Conservation (phyloP, 2,113 vertebrate species). For the Amphilophus citrinellus region DNA sequence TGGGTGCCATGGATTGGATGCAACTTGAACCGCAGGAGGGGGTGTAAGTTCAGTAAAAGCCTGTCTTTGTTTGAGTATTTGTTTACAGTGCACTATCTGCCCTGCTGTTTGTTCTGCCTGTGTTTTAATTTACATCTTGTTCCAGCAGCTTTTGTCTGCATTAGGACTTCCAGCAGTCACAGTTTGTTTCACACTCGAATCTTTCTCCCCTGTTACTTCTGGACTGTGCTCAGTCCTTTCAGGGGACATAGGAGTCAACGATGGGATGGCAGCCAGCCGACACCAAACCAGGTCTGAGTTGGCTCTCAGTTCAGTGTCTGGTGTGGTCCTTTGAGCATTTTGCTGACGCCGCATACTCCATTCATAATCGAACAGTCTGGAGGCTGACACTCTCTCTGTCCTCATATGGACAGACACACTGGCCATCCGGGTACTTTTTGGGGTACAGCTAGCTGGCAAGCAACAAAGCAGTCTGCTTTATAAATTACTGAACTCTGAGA, state of each 20-base stretch:
- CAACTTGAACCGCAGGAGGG: conserved; percentile 79
- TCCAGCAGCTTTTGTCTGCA: not conserved
- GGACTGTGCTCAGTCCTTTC: conserved; percentile 5
- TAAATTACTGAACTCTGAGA: conserved; percentile 22
- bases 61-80: not conserved
- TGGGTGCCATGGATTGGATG: conserved; percentile 86
- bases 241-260: not conserved
- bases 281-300: conserved; percentile 26
- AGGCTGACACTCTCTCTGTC: conserved; percentile 27
- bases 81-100: not conserved
- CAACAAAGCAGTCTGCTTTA: conserved; percentile 3
- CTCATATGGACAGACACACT: conserved; percentile 11
- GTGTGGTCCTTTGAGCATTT: conserved; percentile 50
- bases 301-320: conserved; percentile 50
- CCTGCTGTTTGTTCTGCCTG: conserved; percentile 7
- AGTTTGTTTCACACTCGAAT: not conserved
- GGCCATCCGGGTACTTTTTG: conserved; percentile 15
- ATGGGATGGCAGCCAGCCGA: conserved; percentile 32
- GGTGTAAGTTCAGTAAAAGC: conserved; percentile 81
- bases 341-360: conserved; percentile 52
- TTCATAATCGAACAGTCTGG: conserved; percentile 63
- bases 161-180: not conserved
- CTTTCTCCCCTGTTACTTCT: not conserved
- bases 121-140: conserved; percentile 13
- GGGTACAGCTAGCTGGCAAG: conserved; percentile 9